Percentiles rank a stretch among this genome's conserved stretches.
Evolutionary conservation across 1,140 invertebrate species (phyloP).

Genomic region (Chlorops oryzae): DNA sequence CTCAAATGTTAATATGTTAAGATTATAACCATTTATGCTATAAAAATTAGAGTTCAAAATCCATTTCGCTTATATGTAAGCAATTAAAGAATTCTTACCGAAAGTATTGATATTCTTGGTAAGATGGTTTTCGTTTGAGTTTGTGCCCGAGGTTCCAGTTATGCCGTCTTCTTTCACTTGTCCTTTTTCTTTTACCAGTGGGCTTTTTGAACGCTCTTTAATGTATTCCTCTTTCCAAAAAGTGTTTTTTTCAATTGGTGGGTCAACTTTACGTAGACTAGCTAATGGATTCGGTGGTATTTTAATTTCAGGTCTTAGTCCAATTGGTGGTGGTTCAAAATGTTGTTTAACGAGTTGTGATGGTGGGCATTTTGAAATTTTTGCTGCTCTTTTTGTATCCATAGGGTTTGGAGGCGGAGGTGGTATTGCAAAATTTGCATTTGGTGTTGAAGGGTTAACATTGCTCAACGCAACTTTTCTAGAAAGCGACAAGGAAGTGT

Average conservation of each 20-base stretch:
- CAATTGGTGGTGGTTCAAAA: constrained; percentile 46
- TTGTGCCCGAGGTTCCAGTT: no score
- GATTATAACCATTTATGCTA: no score
- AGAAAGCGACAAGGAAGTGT: no score
- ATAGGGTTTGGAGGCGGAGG: constrained; percentile 53
- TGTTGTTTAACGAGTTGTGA: constrained; percentile 53
- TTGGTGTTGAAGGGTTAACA: constrained; percentile 48
- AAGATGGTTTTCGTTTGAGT: no score
- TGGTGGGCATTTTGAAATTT: no score
- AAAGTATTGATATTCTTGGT: no score
- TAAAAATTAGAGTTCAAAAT: no score
- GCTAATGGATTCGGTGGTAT: constrained; percentile 63
- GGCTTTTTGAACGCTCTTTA: constrained; percentile 42
- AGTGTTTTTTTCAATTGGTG: constrained; percentile 46
- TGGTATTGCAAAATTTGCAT: no score
- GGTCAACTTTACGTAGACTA: constrained; percentile 49
- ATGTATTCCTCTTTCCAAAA: constrained; percentile 47
- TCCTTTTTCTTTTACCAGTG: constrained; percentile 25
- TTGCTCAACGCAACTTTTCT: constrained; percentile 47
- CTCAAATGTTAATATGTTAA: no score
- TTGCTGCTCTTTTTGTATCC: constrained; percentile 35
- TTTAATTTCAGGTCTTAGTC: constrained; percentile 59
- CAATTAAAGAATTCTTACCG: no score
- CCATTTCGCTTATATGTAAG: no score
- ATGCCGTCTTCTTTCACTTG: no score